Evolutionary conservation across 2,888 invertebrate species (phyloP), one percentile per base, ranked within the genome.

Genomic region (Tenthredo livida): DNA sequence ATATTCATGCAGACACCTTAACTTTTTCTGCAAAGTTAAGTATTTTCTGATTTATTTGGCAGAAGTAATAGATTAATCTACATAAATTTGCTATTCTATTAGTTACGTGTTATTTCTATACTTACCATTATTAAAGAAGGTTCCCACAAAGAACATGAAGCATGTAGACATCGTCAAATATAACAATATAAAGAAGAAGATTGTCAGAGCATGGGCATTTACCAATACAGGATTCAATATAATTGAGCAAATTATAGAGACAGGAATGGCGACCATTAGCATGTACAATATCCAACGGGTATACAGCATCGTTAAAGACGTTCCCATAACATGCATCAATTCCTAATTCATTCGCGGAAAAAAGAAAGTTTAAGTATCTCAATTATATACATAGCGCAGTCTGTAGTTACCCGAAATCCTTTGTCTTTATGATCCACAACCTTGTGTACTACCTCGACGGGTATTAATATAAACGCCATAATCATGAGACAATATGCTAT

Each of bases 401-500:
- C 2, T 73, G 10, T 37, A 77, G 21, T 88, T 65, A 89, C 89
- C 77, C 87, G 87, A 29, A 89, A 89, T 50, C 89, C 89, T 61
- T 86, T 87, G 73, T 86, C 58, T 70, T 88, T 88, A 40, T 89
- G 87, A n/a, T 87, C 87, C 25, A 89, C 85, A 1, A 85, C 80
- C 67, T 86, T 88, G 47, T 70, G 75, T 84, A 89, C 77, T 4
- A 87, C 87, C 6, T 85, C 65, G n/a, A 82, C 61, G 17, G 89
- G 87, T 73, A 86, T 70, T 2, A 88, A 77, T 12, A 88, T 43
- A 54, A 88, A 88, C 29, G 87, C 86, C 1, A 88, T 25, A 9
- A 87, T 80, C n/a, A 86, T 87, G 43, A 87, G 84, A 10, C 88
- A 89, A 84, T 89, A 88, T 70, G 88, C 88, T 9, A 88, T 72